A percentile compares a stretch with the other conserved stretches of the same genome.
Conservation (phyloP, 2,797 vertebrate species). For the Oceanodroma leucorhoa region DNA sequence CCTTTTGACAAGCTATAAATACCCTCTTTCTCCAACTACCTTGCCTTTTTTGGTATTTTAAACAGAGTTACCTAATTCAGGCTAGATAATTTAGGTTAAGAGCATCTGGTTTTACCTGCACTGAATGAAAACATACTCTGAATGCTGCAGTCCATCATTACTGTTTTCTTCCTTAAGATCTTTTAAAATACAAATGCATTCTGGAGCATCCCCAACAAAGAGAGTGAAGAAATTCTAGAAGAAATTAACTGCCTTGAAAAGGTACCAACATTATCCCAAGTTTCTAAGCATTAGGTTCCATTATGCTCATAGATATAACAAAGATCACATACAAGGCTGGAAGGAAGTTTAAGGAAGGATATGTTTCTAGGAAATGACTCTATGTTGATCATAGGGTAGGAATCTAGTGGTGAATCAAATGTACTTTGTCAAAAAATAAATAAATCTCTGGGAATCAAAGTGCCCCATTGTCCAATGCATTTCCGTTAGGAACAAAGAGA, state of each 20-base stretch:
- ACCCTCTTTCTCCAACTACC: background rate
- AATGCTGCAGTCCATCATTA: background rate
- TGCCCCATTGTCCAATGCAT: background rate
- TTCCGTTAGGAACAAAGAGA: background rate
- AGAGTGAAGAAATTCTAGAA: background rate
- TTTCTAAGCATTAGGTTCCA: background rate
- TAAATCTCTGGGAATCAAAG: background rate
- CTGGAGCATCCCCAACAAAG: background rate
- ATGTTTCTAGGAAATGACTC: background rate
- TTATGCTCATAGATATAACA: background rate
- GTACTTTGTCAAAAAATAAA: background rate
- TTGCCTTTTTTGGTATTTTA: slow-evolving; percentile 31
- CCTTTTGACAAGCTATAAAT: slow-evolving; percentile 18
- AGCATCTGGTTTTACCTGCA: background rate
- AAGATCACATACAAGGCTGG: background rate
- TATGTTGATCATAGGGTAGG: background rate
- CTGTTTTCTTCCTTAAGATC: background rate
- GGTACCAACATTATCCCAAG: background rate
- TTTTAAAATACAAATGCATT: background rate
- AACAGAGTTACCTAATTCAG: background rate
- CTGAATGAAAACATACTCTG: background rate
- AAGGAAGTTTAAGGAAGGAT: background rate
- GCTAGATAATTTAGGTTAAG: background rate
- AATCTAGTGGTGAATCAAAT: background rate
- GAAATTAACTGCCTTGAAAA: background rate